Percentiles rank a stretch among this genome's conserved stretches.
Evolutionary conservation across 2,888 invertebrate species (phyloP).

Genomic region (Brachylomia viminalis): DNA sequence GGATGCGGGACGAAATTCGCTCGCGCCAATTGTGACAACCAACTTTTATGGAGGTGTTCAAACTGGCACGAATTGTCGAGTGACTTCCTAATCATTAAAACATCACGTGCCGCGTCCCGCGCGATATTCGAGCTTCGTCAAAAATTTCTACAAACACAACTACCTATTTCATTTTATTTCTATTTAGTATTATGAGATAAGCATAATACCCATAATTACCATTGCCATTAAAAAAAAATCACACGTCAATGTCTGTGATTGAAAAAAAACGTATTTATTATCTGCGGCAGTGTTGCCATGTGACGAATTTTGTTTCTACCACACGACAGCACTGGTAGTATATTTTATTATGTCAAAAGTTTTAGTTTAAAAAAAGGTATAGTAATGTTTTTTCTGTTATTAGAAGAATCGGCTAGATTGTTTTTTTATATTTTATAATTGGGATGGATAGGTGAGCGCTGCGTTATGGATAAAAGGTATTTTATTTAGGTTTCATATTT

Average conservation of each 20-base stretch:
- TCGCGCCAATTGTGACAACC: too few species aligned
- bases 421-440: conserved; percentile 23
- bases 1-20: too few species aligned
- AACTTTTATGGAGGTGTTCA: too few species aligned
- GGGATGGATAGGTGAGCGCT: conserved; percentile 14
- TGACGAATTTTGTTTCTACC: conserved; percentile 11
- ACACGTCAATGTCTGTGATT: conserved; percentile 45
- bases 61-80: too few species aligned
- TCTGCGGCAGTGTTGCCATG: conserved; percentile 53
- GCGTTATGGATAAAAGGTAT: conserved; percentile 6
- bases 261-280: conserved; percentile 52
- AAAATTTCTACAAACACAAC: conserved; percentile 35
- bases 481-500: background rate
- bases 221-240: conserved; percentile 45
- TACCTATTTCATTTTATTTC: conserved; percentile 29
- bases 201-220: conserved; percentile 50
- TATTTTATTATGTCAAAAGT: conserved; percentile 41
- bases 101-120: background rate
- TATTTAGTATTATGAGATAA: conserved; percentile 47
- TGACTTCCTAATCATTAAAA: background rate
- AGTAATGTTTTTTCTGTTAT: conserved; percentile 49
- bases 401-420: conserved; percentile 62
- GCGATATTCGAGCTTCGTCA: background rate
- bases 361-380: conserved; percentile 44
- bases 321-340: conserved; percentile 20